phyloP scores from a whole-genome alignment of 2,797 vertebrate species.

The Sebastiscus tertius region DNA sequence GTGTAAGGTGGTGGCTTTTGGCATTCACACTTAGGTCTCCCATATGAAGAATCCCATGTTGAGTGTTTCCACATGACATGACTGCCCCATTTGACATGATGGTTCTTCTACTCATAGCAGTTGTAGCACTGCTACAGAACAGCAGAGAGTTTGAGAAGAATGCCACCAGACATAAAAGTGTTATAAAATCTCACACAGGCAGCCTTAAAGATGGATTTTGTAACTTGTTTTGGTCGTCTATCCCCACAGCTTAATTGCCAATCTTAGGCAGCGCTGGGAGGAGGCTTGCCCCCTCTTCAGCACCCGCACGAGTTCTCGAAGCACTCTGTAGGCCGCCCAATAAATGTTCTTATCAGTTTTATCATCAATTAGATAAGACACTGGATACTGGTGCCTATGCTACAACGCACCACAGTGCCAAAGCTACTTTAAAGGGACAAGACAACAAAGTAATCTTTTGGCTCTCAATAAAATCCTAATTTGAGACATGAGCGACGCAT shows the following conservation, averaged over 20 bases:
- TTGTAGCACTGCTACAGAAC: not conserved
- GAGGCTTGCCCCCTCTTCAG: not conserved
- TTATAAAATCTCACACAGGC: not conserved
- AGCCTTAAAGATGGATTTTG: not conserved
- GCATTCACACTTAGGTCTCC: not conserved
- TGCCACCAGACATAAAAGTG: not conserved
- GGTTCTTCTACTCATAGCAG: not conserved
- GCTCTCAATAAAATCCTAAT: not conserved
- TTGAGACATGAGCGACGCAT: not conserved
- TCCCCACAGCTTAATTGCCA: not conserved
- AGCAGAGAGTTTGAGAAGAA: not conserved
- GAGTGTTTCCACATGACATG: slow-evolving; percentile 2
- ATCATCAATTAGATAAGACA: slow-evolving; percentile 3
- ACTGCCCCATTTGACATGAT: not conserved
- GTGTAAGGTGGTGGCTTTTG: not conserved
- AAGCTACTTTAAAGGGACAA: slow-evolving; percentile 1
- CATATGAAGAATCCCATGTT: not conserved
- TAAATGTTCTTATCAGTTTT: slow-evolving; percentile 9
- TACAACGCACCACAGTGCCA: not conserved
- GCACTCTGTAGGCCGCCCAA: not conserved
- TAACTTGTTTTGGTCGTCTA: not conserved
- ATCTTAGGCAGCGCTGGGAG: not conserved
- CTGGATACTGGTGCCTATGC: not conserved
- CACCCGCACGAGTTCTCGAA: not conserved
- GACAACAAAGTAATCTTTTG: not conserved